Base-by-base conservation (phyloP, 2,888 invertebrate genomes). In the Chrysomela aeneicollis region DNA sequence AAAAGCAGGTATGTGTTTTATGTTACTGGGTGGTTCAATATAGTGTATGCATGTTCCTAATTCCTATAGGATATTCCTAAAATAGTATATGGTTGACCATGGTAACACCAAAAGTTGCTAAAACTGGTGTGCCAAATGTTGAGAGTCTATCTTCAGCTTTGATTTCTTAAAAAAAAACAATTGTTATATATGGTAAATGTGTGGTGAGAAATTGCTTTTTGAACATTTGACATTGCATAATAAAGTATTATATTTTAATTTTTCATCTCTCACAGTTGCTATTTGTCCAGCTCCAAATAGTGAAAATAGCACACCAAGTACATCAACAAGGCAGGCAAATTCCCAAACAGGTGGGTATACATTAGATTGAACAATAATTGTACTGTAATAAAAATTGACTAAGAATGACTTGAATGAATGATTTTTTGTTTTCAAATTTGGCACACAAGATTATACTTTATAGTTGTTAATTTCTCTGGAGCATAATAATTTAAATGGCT, bases 231-330 rank as follows among this genome's bases (percentile, higher is more conserved):
- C 51, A 51, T 1, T 51, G 21, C n/a, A 51, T 49, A 49, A n/a
- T n/a, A n/a, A n/a, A n/a, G n/a, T n/a, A n/a, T 17, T 52, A 32
- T 22, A 51, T 52, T n/a, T 52, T 52, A 3, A 30, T 52, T 30
- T 26, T 52, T 52, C 30, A 30, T 30, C 52, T 52, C 15, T 52
- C 30, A 52, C 60, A 22, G 35, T 69, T 47, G 51, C 59, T 15
- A 67, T 64, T 59, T 47, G 61, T 32, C 49, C 55, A 30, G 46
- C 46, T 55, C 26, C 42, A 42, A 52, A 52, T 52, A 52, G 30
- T 52, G 30, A 15, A 52, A 30, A 52, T 52, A 30, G 30, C n/a
- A n/a, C 12, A 52, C 1, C 22, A 26, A 51, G 51, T 51, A 51
- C 51, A 51, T 51, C 51, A 30, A 30, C 52, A 10, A 15, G 52